Percentiles rank a stretch among this genome's conserved stretches.
Evolutionary conservation across 1,140 invertebrate species (phyloP).

Genomic region (Conus ventricosus): DNA sequence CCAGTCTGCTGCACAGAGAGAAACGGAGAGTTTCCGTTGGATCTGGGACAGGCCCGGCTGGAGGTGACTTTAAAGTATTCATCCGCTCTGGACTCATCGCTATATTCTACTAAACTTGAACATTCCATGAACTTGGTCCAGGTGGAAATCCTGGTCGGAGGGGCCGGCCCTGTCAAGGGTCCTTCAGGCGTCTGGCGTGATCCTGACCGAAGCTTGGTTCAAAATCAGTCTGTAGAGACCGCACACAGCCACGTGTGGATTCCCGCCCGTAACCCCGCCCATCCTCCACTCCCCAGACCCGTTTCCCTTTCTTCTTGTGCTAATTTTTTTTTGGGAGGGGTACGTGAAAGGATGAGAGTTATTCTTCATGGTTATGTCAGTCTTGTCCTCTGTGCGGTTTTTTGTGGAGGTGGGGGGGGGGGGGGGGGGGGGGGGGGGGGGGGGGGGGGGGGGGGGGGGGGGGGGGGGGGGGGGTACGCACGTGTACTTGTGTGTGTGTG

Average conservation of each 20-base stretch:
- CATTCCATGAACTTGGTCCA: neutral
- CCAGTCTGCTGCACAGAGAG: too few species aligned
- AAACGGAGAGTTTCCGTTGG: neutral
- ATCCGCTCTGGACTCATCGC: neutral
- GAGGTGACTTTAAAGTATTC: neutral
- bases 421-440: too few species aligned
- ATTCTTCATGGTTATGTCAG: too few species aligned
- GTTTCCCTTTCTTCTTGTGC: too few species aligned
- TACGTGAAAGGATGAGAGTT: neutral
- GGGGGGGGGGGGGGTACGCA: too few species aligned
- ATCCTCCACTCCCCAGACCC: too few species aligned
- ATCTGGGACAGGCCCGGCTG: neutral
- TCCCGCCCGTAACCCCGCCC: neutral
- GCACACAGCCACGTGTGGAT: neutral
- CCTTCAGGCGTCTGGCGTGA: neutral
- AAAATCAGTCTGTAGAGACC: neutral
- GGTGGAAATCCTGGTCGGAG: neutral
- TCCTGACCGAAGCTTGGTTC: neutral
- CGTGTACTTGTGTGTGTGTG: neutral
- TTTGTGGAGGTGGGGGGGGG: too few species aligned
- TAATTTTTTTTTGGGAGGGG: neutral
- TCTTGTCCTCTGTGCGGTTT: too few species aligned
- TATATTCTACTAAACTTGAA: neutral
- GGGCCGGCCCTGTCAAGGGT: too few species aligned
- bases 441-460: too few species aligned